These are phyloP conservation scores for Trissolcus japonicus DNA, from an alignment of 2,888 invertebrate genomes.

Conservation along the genomic window DNA sequence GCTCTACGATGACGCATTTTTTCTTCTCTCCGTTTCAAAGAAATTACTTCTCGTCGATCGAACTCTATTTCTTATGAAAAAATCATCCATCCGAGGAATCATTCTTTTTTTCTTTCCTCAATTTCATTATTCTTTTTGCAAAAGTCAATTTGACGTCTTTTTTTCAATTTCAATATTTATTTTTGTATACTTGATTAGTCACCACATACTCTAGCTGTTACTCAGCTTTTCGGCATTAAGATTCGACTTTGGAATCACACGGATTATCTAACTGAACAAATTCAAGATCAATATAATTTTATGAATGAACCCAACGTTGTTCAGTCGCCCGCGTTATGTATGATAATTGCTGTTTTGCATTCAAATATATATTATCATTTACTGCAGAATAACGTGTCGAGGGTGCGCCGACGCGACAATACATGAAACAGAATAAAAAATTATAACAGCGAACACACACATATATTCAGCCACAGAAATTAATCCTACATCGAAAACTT, in stretches of 20 bases:
- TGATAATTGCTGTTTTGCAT: conserved; percentile 27
- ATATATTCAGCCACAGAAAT: too few relatives aligned
- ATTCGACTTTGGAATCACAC: conserved; percentile 42
- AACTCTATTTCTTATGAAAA: not conserved
- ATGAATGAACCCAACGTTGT: conserved; percentile 18
- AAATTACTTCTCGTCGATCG: not conserved
- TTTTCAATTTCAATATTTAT: too few relatives aligned
- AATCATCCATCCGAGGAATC: not conserved
- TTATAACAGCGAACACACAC: too few relatives aligned
- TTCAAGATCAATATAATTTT: conserved; percentile 21
- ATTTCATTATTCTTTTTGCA: not conserved
- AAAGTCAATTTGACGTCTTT: too few relatives aligned
- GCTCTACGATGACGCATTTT: conserved; percentile 26
- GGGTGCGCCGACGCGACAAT: conserved; percentile 9
- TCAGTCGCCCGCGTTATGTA: conserved; percentile 6
- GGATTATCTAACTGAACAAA: conserved; percentile 36
- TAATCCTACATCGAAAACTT: too few relatives aligned
- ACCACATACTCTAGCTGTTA: conserved; percentile 14
- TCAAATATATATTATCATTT: conserved; percentile 14
- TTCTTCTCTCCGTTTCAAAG: conserved; percentile 21
- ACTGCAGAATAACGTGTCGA: conserved; percentile 14
- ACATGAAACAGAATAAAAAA: not conserved
- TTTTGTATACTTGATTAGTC: conserved; percentile 5
- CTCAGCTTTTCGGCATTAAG: conserved; percentile 3
- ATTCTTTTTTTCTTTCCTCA: not conserved